Percentiles rank a stretch among this genome's conserved stretches.
phyloP scores from a whole-genome alignment of 2,113 vertebrate genomes.

The Bambusicola thoracicus region DNA sequence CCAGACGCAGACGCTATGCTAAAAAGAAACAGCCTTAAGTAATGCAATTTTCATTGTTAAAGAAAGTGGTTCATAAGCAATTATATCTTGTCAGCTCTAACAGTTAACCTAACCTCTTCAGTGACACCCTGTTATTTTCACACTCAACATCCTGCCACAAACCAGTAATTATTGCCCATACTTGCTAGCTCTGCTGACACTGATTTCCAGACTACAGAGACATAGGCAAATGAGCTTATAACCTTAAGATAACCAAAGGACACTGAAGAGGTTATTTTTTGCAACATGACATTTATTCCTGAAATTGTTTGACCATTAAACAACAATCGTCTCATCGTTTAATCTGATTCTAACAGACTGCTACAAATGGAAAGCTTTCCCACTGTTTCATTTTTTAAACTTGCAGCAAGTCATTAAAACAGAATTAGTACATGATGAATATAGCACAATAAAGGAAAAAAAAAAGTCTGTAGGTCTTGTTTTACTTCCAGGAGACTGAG shows the following conservation, averaged over 20 bases:
- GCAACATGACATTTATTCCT: conserved; percentile 56
- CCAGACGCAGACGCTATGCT: conserved; percentile 17
- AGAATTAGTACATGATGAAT: conserved; percentile 25
- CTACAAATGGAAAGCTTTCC: conserved; percentile 12
- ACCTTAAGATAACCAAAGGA: conserved; percentile 53
- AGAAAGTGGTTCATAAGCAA: conserved; percentile 67
- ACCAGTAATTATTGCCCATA: conserved; percentile 63
- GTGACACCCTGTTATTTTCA: conserved; percentile 78
- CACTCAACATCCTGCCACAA: conserved; percentile 62
- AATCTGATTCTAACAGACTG: neutral
- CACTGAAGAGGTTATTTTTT: conserved; percentile 47
- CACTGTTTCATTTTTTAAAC: neutral
- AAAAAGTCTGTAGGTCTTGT: neutral
- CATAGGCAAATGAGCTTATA: conserved; percentile 56
- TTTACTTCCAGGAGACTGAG: neutral
- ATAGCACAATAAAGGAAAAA: neutral
- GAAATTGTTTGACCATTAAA: conserved; percentile 50
- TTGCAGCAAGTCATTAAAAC: conserved; percentile 17
- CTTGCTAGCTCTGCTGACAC: conserved; percentile 31
- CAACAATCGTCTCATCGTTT: neutral
- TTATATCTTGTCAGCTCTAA: conserved; percentile 79
- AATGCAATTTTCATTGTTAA: conserved; percentile 58
- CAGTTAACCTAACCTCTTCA: conserved; percentile 76
- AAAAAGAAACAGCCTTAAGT: conserved; percentile 46
- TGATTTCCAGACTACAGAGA: conserved; percentile 54